Percentiles rank a stretch among this genome's conserved stretches.
phyloP scores from a whole-genome alignment of 2,888 invertebrate species.

The Periphyllus acericola region DNA sequence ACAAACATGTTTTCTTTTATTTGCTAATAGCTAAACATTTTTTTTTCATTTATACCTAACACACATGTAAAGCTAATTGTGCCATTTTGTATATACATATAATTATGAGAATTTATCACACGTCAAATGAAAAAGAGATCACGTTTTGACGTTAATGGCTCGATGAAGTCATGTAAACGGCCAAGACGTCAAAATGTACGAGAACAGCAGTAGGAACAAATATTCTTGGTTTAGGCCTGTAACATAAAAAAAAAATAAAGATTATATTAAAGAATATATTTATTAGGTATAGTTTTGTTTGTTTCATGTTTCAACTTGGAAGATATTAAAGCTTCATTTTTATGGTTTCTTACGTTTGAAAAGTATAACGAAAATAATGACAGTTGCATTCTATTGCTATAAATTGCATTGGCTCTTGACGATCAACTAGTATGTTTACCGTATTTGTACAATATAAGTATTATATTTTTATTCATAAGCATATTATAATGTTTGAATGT shows the following conservation, averaged over 20 bases:
- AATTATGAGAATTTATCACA: constrained; percentile 19
- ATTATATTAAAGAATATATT: neutral
- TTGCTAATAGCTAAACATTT: constrained; percentile 20
- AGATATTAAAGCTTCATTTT: too few relatives aligned
- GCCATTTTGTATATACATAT: constrained; percentile 36
- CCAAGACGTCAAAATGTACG: constrained; percentile 17
- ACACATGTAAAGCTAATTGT: constrained; percentile 34
- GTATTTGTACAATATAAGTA: too few relatives aligned
- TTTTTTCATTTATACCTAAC: constrained; percentile 12
- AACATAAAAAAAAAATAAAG: constrained; percentile 6
- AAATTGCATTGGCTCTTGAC: too few relatives aligned
- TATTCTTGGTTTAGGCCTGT: constrained; percentile 22
- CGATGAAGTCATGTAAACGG: constrained; percentile 38
- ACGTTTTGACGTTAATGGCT: neutral
- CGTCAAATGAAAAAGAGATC: neutral
- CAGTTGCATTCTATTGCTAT: neutral
- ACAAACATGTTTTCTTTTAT: constrained; percentile 35
- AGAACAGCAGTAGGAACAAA: constrained; percentile 34
- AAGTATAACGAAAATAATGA: neutral
- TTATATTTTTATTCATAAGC: too few relatives aligned
- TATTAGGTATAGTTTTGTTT: neutral
- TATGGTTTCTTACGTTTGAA: too few relatives aligned
- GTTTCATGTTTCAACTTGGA: neutral
- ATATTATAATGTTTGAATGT: too few relatives aligned
- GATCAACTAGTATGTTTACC: too few relatives aligned